A percentile compares a stretch with the other conserved stretches of the same genome.
These are phyloP conservation scores for Gorsachius goisagi DNA, from an alignment of 2,113 vertebrate genomes.

Conservation along the genomic window DNA sequence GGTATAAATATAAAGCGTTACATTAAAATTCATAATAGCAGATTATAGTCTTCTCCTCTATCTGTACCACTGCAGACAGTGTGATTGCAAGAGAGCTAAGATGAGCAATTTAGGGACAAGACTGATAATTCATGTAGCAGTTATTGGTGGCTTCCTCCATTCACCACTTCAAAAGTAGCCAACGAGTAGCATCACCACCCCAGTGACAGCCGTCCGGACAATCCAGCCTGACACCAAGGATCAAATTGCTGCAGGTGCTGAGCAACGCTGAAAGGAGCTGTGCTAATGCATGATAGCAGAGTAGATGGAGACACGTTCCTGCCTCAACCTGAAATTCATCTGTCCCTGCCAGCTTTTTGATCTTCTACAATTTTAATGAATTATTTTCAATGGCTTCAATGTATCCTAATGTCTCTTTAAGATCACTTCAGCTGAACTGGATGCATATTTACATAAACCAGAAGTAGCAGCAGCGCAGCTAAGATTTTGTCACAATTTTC, in stretches of 20 bases:
- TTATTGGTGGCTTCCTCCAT: not conserved
- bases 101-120: not conserved
- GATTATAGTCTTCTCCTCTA: constrained; percentile 30
- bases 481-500: not conserved
- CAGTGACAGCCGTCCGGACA: not conserved
- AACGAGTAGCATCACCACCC: not conserved
- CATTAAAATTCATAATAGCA: constrained; percentile 63
- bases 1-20: constrained; percentile 54
- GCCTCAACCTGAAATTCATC: not conserved
- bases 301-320: not conserved
- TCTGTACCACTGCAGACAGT: constrained; percentile 29
- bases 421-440: not conserved
- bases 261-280: not conserved
- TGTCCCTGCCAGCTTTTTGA: not conserved
- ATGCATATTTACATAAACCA: not conserved
- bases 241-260: not conserved
- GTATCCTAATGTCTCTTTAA: not conserved
- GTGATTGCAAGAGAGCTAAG: not conserved
- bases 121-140: not conserved
- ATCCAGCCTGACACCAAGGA: not conserved
- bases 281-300: not conserved
- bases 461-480: not conserved
- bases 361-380: not conserved
- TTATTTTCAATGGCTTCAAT: not conserved
- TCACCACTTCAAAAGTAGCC: not conserved